Conservation (phyloP, 1,140 invertebrate species). For the Drosophila ironensis region DNA sequence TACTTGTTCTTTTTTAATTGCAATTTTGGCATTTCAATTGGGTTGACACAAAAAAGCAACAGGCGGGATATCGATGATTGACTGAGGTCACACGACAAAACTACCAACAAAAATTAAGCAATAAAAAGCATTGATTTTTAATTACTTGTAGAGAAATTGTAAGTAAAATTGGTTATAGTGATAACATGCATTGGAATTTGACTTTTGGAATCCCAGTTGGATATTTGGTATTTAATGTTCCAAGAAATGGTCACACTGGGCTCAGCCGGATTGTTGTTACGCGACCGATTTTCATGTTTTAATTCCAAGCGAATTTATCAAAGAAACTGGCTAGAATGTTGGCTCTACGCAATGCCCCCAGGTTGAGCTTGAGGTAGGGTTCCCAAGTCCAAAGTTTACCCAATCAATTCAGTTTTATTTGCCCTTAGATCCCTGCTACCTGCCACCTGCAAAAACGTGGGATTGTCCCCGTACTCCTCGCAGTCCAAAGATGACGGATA, state of each 20-base stretch:
- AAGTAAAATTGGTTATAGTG: no score
- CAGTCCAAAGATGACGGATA: slow-evolving; percentile 59
- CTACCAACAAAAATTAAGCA: no score
- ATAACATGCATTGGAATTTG: no score
- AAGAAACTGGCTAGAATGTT: slow-evolving; percentile 55
- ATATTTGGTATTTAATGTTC: no score
- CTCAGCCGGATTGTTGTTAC: slow-evolving; percentile 55
- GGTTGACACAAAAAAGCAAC: no score
- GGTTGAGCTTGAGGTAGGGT: slow-evolving; percentile 32
- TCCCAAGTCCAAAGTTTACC: neutral
- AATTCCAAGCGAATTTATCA: slow-evolving; percentile 26
- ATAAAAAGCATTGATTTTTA: no score
- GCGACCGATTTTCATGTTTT: slow-evolving; percentile 55
- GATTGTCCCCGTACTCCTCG: slow-evolving; percentile 33
- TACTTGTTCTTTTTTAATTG: no score
- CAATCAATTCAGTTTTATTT: neutral
- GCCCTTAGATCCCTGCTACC: slow-evolving; percentile 44
- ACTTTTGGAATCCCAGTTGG: no score
- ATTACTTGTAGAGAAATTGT: no score
- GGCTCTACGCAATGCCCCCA: slow-evolving; percentile 32
- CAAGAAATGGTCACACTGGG: neutral
- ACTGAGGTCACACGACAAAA: no score
- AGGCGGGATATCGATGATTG: no score
- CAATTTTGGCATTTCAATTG: no score
- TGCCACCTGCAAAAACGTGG: slow-evolving; percentile 62